phyloP scores from a whole-genome alignment of 2,888 invertebrate species.

The Nasonovia ribisnigri region DNA sequence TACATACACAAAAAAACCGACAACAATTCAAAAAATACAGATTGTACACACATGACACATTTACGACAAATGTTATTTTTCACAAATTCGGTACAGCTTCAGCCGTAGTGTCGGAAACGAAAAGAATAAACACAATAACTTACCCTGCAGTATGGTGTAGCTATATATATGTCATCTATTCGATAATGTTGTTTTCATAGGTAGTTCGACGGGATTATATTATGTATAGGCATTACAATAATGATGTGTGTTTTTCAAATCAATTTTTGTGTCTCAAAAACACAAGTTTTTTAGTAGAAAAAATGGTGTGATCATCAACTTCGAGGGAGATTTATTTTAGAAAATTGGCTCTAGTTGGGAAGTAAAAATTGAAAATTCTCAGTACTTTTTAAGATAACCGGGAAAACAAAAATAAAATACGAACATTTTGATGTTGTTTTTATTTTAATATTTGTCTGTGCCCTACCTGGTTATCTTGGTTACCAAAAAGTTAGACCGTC shows the following conservation, averaged over 20 bases:
- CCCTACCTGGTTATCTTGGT: too few relatives aligned
- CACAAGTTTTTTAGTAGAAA: neutral
- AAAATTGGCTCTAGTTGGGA: neutral
- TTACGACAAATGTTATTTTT: constrained; percentile 16
- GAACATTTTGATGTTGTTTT: too few relatives aligned
- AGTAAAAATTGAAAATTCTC: neutral
- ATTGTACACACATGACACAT: neutral
- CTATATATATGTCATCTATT: neutral
- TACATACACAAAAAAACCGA: neutral
- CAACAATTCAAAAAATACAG: constrained; percentile 31
- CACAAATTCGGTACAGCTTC: neutral
- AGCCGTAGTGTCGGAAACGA: neutral
- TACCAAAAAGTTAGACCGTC: too few relatives aligned
- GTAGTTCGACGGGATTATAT: neutral
- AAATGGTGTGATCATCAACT: neutral
- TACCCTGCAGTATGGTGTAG: neutral
- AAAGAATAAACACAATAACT: neutral
- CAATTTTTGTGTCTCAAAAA: neutral
- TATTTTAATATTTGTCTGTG: too few relatives aligned
- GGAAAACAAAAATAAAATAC: neutral
- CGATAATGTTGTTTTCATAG: neutral
- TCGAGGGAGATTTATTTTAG: neutral
- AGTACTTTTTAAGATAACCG: neutral
- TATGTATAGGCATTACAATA: neutral
- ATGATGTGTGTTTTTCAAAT: neutral